Base-by-base conservation (phyloP, 2,797 vertebrate genomes). In the Alfaro cultratus region DNA sequence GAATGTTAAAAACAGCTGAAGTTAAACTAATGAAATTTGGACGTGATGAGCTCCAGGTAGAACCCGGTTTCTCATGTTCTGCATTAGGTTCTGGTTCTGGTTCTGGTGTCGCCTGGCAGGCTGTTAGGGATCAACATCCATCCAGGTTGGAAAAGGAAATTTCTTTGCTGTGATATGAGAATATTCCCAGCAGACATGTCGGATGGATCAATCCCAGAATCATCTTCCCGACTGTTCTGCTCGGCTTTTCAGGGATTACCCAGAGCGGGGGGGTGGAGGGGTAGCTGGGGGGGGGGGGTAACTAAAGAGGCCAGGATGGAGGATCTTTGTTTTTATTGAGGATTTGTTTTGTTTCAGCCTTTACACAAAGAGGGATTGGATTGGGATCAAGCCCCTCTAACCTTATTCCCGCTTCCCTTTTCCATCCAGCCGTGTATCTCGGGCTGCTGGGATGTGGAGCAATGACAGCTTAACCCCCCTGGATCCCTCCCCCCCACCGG, bases 381-480 rank as follows among this genome's bases (percentile, higher is more conserved):
- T 36, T 8, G 51, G 86, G 87, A 92, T 94, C 91, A 90, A 87
- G 10, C 74, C 67, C 73, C 75, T 31, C 70, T 49, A 62, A 34
- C 78, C 72, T 83, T 72, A 39, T 83, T 51, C 78, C 74, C 81
- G 46, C 79, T 31, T 75, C 57, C 31, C 43, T 43, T 72, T 71
- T 49, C 3, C 72, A 45, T 75, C 73, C 64, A 80, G 73, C 80
- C 46, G 53, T 72, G 21, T 16, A 11, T 72, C 87, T 86, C 76
- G 81, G 80, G 80, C 79, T 86, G 88, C 60, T 80, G 85, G 85
- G 85, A 95, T 94, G 78, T 95, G 77, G 93, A 95, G 93, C 92
- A 94, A 88, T 84, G 84, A 71, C 75, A 79, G 94, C 92, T 96
- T 96, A 95, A 92, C 81, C 87, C 83, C 75, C 80, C 77, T 43